Conservation (phyloP, 2,113 vertebrate genomes). For the Channa argus region DNA sequence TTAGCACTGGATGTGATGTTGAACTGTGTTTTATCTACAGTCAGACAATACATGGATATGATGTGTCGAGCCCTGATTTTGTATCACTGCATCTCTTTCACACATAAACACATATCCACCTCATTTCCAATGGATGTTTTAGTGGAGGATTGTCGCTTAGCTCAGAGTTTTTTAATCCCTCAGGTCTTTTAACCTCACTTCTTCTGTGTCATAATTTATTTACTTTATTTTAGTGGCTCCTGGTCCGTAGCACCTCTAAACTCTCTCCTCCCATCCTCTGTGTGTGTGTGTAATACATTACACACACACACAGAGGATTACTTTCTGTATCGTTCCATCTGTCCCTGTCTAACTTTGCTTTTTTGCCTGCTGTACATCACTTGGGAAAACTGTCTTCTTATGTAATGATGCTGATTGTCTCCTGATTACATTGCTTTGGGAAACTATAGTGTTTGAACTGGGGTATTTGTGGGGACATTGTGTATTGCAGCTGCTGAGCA, state of each 20-base stretch:
- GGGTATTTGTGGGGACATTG: not conserved
- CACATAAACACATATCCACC: not conserved
- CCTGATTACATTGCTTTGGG: not conserved
- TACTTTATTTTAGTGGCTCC: conserved; percentile 14
- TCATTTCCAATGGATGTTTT: conserved; percentile 13
- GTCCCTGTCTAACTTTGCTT: conserved; percentile 50
- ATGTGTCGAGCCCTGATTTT: conserved; percentile 20
- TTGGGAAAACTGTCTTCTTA: conserved; percentile 47
- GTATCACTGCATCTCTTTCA: conserved; percentile 3
- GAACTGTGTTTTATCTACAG: not conserved
- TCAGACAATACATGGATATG: not conserved
- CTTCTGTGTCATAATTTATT: conserved; percentile 33
- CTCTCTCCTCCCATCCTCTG: conserved; percentile 7
- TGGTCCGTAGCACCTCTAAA: conserved; percentile 29
- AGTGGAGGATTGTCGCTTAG: conserved; percentile 16
- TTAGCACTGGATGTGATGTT: not conserved
- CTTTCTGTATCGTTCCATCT: conserved; percentile 41
- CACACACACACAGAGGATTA: not conserved
- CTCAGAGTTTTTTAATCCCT: conserved; percentile 37
- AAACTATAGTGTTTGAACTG: no score
- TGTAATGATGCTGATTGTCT: conserved; percentile 34
- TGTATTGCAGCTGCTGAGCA: not conserved
- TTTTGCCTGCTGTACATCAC: conserved; percentile 44
- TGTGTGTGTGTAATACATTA: not conserved
- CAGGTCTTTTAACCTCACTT: conserved; percentile 22